Evolutionary conservation across 2,888 invertebrate species (phyloP), one percentile per base, ranked within the genome.

Genomic region (Pogonocherus hispidulus): DNA sequence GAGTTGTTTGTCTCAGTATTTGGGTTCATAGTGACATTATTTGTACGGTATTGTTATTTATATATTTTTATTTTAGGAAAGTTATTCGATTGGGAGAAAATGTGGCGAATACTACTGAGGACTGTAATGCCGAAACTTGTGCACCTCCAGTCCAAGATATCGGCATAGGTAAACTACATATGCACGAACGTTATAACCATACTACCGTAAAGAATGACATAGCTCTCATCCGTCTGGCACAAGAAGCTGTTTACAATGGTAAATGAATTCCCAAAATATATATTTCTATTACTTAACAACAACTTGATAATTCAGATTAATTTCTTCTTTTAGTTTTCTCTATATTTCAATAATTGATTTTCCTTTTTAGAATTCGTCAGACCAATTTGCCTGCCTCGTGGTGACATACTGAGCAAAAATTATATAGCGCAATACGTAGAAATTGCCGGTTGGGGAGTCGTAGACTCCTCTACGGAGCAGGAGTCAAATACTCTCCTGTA

Each of bases 301-400:
- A 2, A 11, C 11, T 11, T 23, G 23, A 4, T 23, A 3, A 6
- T 23, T 4, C 6, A 6, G 6, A 23, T 6, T 23, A 4, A 3
- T 37, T 37, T 37, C 8, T n/a, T n/a, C 6, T 5, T 11, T 37
- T 6, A 3, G 37, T 37, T 37, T 37, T 37, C 2, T 37, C 2
- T 37, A 37, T 23, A 37, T 11, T 11, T 37, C 11, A 2, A 6
- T 47, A 16, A n/a, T 9, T 49, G 19, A 20, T 5, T 49, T 20
- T 49, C 1, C 16, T 19, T 65, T 65, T 3, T 46, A 89, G 89
- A 86, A 70, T 89, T 87, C 80, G 89, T 90, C 1, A 77, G 80
- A 20, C 89, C 90, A 8, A 87, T 91, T 67, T 91, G 91, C 74
- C 80, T 91, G 51, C 87, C 89, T 5, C 83, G 81, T 6, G 83